These are phyloP conservation scores for Lamprotornis superbus DNA, from an alignment of 2,113 vertebrate genomes.

Conservation along the genomic window DNA sequence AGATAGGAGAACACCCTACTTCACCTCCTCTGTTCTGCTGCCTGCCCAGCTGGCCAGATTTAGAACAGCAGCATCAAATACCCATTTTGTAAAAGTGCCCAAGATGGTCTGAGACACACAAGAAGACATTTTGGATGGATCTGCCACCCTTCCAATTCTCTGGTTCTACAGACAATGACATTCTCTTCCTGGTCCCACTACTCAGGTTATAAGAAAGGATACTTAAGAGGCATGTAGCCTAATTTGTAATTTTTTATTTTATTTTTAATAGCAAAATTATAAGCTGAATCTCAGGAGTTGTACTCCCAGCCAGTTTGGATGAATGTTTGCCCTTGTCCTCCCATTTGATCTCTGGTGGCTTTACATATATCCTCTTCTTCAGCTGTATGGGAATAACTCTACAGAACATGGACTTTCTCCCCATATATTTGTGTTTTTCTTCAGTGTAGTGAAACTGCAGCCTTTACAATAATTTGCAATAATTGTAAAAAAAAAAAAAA, in stretches of 20 bases:
- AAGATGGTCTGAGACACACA: neutral
- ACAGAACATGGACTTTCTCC: neutral
- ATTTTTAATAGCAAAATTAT: neutral
- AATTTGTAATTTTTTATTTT: neutral
- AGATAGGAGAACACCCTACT: neutral
- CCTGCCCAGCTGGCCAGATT: neutral
- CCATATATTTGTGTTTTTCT: neutral
- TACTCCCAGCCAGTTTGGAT: neutral
- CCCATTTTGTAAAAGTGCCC: neutral
- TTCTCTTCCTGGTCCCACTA: neutral
- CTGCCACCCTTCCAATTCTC: neutral
- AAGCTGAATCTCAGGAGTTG: neutral
- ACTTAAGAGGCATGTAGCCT: neutral
- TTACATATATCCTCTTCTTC: accelerated
- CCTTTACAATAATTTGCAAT: neutral
- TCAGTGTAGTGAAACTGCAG: neutral
- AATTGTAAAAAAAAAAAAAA: neutral
- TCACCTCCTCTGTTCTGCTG: neutral
- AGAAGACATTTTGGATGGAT: neutral
- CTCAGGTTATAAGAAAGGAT: neutral
- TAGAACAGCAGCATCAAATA: neutral
- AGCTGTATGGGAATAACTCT: neutral
- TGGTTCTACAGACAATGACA: neutral
- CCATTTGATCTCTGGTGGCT: neutral
- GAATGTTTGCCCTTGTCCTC: neutral